Evolutionary conservation across 2,113 vertebrate species (phyloP).

Genomic region (Canis aureus): DNA sequence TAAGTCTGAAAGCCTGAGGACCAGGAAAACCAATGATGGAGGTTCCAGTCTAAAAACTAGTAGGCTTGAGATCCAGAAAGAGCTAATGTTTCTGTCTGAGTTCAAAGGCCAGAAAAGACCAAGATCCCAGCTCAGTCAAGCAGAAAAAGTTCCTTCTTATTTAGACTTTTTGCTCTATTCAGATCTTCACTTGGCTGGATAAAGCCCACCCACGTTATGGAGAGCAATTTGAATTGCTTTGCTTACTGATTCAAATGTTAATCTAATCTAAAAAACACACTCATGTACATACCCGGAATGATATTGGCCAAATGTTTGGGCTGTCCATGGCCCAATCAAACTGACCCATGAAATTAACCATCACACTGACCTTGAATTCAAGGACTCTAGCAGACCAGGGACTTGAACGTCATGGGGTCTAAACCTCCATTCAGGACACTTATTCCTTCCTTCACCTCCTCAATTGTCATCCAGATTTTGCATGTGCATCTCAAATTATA

Average conservation of each 20-base stretch:
- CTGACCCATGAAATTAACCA: not conserved
- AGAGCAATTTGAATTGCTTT: not conserved
- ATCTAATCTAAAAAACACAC: not conserved
- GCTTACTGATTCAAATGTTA: not conserved
- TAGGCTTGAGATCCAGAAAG: not conserved
- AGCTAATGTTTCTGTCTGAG: not conserved
- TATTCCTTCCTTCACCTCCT: not conserved
- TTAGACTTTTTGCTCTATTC: not conserved
- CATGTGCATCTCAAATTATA: not conserved
- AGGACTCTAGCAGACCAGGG: not conserved
- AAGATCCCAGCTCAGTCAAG: not conserved
- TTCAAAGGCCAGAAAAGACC: not conserved
- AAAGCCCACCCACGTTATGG: not conserved
- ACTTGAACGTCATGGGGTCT: not conserved
- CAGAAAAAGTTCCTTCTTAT: not conserved
- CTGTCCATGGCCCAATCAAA: not conserved
- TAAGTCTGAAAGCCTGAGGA: not conserved
- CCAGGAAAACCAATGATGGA: not conserved
- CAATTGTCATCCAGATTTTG: not conserved
- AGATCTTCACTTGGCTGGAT: not conserved
- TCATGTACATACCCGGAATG: not conserved
- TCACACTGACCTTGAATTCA: not conserved
- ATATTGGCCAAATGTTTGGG: not conserved
- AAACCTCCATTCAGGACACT: not conserved
- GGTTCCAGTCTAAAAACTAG: not conserved